Conservation (phyloP, 2,113 vertebrate genomes). For the Lophura nycthemera region DNA sequence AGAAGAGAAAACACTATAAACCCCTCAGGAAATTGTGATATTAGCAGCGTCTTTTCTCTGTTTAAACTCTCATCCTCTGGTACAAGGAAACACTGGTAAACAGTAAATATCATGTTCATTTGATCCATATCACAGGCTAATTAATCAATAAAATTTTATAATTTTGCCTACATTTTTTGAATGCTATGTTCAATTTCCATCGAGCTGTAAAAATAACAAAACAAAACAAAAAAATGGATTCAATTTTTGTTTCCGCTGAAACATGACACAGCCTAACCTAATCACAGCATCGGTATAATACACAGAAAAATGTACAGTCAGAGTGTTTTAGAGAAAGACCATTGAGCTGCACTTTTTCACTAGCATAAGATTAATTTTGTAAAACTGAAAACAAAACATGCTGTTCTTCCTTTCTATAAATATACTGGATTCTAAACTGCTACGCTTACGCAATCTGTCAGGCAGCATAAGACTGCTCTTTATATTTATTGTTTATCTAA, state of each 20-base stretch:
- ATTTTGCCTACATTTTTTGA: conserved; percentile 42
- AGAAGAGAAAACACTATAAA: background rate
- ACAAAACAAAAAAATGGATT: background rate
- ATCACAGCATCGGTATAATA: background rate
- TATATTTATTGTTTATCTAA: background rate
- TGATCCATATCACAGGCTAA: background rate
- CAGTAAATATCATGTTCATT: background rate
- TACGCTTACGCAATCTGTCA: background rate
- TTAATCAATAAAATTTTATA: conserved; percentile 27
- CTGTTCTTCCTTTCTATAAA: background rate
- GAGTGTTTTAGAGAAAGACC: background rate
- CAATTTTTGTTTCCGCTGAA: background rate
- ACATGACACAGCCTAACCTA: background rate
- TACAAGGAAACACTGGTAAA: background rate
- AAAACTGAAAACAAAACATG: background rate
- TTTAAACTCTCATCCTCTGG: background rate
- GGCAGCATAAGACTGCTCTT: background rate
- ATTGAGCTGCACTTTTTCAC: background rate
- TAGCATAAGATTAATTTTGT: background rate
- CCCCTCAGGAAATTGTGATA: background rate
- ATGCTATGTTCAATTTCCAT: conserved; percentile 19
- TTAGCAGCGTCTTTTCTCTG: background rate
- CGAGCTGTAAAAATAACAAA: conserved; percentile 37
- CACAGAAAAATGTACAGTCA: background rate
- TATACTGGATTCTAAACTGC: background rate